Evolutionary conservation across 2,113 vertebrate genomes (phyloP).

Genomic region (Eretmochelys imbricata): DNA sequence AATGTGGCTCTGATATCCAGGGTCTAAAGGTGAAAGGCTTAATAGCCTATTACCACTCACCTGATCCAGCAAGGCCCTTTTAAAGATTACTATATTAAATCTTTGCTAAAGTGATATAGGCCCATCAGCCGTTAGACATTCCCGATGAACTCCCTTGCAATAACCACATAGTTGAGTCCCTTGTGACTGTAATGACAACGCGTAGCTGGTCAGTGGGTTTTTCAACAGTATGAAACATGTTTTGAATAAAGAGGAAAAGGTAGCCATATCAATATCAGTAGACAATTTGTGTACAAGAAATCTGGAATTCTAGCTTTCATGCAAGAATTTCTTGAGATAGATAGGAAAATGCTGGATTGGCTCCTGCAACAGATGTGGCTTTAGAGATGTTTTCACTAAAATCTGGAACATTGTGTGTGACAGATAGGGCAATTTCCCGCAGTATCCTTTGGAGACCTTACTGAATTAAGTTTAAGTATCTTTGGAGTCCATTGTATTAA

Average conservation of each 20-base stretch:
- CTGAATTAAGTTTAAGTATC: not conserved
- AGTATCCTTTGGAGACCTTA: not conserved
- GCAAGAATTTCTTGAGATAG: not conserved
- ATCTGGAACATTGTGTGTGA: not conserved
- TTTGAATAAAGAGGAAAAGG: not conserved
- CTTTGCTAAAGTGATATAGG: not conserved
- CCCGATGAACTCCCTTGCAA: not conserved
- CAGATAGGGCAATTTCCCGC: not conserved
- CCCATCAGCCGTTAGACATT: not conserved
- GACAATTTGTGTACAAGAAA: not conserved
- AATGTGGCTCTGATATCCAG: not conserved
- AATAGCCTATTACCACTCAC: not conserved
- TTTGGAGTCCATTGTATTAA: not conserved
- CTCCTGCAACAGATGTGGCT: not conserved
- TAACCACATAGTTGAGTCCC: not conserved
- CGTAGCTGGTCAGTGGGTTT: not conserved
- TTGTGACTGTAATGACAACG: not conserved
- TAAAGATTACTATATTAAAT: not conserved
- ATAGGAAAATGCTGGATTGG: not conserved
- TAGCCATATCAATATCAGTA: not conserved
- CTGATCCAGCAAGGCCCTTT: not conserved
- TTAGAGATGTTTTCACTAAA: slow-evolving; percentile 3
- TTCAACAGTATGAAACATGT: not conserved
- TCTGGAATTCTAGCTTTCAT: slow-evolving; percentile 11
- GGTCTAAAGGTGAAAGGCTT: not conserved